Evolutionary conservation across 2,888 invertebrate genomes (phyloP).

Genomic region (Lumbricus terrestris): DNA sequence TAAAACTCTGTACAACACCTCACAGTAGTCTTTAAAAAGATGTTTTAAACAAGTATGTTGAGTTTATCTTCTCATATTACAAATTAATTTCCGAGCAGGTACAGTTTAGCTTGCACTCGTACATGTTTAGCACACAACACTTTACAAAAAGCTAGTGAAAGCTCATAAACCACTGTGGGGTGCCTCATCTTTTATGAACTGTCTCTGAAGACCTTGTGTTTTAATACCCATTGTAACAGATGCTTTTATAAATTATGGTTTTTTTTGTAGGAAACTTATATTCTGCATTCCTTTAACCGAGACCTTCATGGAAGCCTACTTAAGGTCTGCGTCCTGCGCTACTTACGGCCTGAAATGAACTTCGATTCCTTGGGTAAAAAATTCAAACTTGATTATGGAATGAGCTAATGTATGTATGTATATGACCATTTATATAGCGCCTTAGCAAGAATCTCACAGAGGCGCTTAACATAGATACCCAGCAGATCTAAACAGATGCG

Average conservation of each 20-base stretch:
- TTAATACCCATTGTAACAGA: neutral
- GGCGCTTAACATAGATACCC: too few species aligned
- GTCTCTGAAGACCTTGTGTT: neutral
- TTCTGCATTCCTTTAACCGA: slow-evolving; percentile 75
- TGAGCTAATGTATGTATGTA: too few species aligned
- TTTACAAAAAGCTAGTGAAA: too few species aligned
- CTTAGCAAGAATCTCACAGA: too few species aligned
- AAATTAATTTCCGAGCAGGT: too few species aligned
- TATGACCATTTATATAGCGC: too few species aligned
- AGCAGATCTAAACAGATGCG: too few species aligned
- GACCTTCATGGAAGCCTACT: slow-evolving; percentile 85
- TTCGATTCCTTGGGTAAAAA: slow-evolving; percentile 69
- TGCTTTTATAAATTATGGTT: neutral
- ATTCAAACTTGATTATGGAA: neutral
- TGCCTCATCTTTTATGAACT: neutral
- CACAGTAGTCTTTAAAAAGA: neutral
- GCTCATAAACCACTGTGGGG: neutral
- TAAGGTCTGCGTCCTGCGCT: slow-evolving; percentile 78
- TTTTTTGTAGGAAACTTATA: slow-evolving; percentile 76
- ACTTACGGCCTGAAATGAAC: slow-evolving; percentile 79
- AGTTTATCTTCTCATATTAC: too few species aligned
- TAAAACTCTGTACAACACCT: neutral
- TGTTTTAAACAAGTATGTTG: neutral
- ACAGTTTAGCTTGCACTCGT: too few species aligned
- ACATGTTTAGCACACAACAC: too few species aligned